Evolutionary conservation across 2,113 vertebrate species (phyloP).

Genomic region (Elephantulus edwardii): DNA sequence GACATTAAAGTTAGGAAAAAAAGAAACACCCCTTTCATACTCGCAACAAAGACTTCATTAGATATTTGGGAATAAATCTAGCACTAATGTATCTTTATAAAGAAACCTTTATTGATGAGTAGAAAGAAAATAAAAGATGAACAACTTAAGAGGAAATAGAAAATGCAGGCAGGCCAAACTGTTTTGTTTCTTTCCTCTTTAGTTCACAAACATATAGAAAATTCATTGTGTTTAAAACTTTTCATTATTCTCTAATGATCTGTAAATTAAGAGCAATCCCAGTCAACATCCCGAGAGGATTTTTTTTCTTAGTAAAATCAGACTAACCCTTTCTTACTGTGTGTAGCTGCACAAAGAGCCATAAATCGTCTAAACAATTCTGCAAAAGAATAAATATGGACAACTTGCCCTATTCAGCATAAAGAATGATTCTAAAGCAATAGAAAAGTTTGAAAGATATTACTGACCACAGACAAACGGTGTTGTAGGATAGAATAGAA

Average conservation of each 20-base stretch:
- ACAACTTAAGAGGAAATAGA: background rate
- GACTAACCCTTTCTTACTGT: background rate
- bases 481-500: background rate
- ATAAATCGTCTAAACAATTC: too few relatives aligned
- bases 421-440: too few relatives aligned
- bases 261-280: background rate
- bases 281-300: background rate
- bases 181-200: background rate
- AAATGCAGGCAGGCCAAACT: background rate
- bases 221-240: background rate
- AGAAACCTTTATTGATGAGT: background rate
- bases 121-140: background rate
- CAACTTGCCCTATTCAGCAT: too few relatives aligned
- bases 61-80: background rate
- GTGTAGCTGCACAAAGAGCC: too few relatives aligned
- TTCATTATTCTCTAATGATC: background rate
- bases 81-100: background rate
- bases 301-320: background rate
- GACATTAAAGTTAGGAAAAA: background rate
- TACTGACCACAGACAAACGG: too few relatives aligned
- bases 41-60: background rate
- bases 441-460: too few relatives aligned
- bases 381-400: too few relatives aligned
- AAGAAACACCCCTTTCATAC: background rate
- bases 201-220: background rate